Base-by-base conservation (phyloP, 2,113 vertebrate genomes). In the Rhinichthys klamathensis region DNA sequence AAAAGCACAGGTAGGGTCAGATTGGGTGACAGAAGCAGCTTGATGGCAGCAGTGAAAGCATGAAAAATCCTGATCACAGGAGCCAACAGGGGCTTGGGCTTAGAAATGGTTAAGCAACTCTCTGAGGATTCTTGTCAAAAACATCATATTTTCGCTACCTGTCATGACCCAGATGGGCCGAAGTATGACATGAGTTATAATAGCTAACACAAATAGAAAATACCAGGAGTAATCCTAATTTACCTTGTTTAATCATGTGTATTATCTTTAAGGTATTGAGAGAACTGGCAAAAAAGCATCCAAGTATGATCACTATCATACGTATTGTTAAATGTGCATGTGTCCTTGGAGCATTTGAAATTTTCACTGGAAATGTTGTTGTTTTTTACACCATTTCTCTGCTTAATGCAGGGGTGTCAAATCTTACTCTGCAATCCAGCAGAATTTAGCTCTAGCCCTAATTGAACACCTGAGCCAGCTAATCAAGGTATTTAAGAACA, bases 41-140 rank as follows among this genome's bases (percentile, higher is more conserved):
- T 30, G 30, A 16, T 88, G 91, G 89, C 84, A 2, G 38, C 38
- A 18, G 32, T 60, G n/a, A 70, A 80, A 46, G 11, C 78, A 4
- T 72, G 79, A 32, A 92, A 56, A 6, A 83, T 91, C n/a, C 85
- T 94, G 44, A 89, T 92, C 65, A 92, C 92, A 10, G 92, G 92
- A 32, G 89, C 91, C 41, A 93, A 90, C 89, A 41, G 91, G 81
- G 91, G 91, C 76, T 83, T 91, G 30, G 89, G 88, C 30, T 82
- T 92, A 87, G 89, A 92, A 83, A 89, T 91, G 86, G 88, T 90
- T 3, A 89, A 80, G 25, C 87, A 91, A 78, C 86, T 92, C 70
- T 13, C 82, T 27, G 86, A 87, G 21, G 16, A 2, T 2, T 41
- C 61, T 3, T 6, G 4, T 21, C 77, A 80, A 30, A 12, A 80